Evolutionary conservation across 2,888 invertebrate species (phyloP).

Genomic region (Hirudinaria manillensis): DNA sequence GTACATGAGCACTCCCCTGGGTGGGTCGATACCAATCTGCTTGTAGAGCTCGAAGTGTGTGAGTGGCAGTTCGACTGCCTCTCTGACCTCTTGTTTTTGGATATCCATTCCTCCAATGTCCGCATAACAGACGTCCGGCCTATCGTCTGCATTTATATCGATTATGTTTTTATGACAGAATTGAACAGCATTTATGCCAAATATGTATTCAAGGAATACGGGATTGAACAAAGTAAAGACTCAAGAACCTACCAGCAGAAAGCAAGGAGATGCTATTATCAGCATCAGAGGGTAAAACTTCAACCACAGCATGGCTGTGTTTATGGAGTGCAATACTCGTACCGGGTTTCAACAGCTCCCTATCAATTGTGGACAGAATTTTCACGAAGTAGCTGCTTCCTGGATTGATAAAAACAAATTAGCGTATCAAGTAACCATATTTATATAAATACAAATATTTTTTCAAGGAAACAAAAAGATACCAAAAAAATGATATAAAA

Average conservation of each 20-base stretch:
- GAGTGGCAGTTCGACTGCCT: conserved; percentile 93
- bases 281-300: conserved; percentile 96
- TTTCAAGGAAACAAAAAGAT: too few relatives aligned
- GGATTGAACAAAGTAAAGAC: too few relatives aligned
- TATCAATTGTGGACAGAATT: conserved; percentile 93
- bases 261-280: conserved; percentile 98
- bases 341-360: conserved; percentile 91
- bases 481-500: too few relatives aligned
- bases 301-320: conserved; percentile 98
- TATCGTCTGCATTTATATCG: conserved; percentile 82
- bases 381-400: conserved; percentile 99
- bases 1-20: conserved; percentile 94
- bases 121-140: conserved; percentile 90
- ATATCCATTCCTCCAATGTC: conserved; percentile 99
- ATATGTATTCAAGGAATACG: too few relatives aligned
- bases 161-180: neutral
- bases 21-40: conserved; percentile 95
- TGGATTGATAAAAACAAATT: too few relatives aligned
- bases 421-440: too few relatives aligned
- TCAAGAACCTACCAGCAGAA: conserved; percentile 65
- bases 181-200: neutral
- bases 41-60: conserved; percentile 97
- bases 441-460: conserved; percentile 62
- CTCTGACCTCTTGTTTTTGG: conserved; percentile 97
- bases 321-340: conserved; percentile 97